These are phyloP conservation scores for Glaucidium brasilianum DNA, from an alignment of 2,113 vertebrate genomes.

Conservation along the genomic window DNA sequence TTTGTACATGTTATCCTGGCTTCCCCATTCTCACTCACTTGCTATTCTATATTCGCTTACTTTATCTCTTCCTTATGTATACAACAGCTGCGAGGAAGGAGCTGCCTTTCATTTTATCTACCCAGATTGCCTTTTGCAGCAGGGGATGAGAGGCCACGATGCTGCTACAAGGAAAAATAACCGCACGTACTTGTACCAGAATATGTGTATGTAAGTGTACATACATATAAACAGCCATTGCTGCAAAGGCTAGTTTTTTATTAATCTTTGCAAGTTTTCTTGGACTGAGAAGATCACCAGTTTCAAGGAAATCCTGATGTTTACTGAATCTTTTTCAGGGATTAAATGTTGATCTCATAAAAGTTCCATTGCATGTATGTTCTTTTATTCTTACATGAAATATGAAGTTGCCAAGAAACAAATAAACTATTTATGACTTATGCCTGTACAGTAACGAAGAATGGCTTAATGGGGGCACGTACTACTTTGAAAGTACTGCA, in stretches of 20 bases:
- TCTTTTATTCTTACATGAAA: neutral
- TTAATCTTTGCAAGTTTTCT: neutral
- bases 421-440: conserved; percentile 54
- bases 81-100: neutral
- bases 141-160: neutral
- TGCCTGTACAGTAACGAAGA: neutral
- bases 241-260: neutral
- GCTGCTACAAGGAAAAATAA: neutral
- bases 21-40: neutral
- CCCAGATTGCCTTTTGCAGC: neutral
- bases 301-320: neutral
- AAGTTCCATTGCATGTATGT: neutral
- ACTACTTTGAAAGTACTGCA: neutral
- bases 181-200: neutral
- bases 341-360: neutral
- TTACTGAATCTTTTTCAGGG: neutral
- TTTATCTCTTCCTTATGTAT: neutral
- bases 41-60: neutral
- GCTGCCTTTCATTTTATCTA: neutral
- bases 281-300: neutral
- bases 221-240: neutral
- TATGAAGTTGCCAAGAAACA: neutral
- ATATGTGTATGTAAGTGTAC: neutral
- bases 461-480: conserved; percentile 31
- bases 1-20: neutral